Evolutionary conservation across 2,113 vertebrate genomes (phyloP), one percentile per base, ranked within the genome.

Genomic region (Sebastes schlegelii): DNA sequence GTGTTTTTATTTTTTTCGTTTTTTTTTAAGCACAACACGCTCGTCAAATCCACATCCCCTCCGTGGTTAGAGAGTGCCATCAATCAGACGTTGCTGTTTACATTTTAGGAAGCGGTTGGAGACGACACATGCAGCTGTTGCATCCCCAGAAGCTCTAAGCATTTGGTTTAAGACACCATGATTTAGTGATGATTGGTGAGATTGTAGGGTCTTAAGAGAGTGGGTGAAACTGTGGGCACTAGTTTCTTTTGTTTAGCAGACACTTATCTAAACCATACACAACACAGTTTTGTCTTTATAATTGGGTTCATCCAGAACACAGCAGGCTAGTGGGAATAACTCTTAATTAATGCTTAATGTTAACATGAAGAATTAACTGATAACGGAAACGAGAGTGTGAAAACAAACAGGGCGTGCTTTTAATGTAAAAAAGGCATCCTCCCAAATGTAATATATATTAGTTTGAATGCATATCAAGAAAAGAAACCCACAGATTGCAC

Each of bases 261-360:
- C 13, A 46, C 43, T 55, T 46, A 61, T 70, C 17, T 65, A 16
- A 55, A 62, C 40, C 11, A 57, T 5, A 8, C 16, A 34, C 55
- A 17, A 67, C 61, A 60, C 19, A 11, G 17, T 62, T 14, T n/a
- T 61, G 6, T 67, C 40, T 69, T 61, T 34, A 71, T 45, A 40
- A 65, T 62, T 74, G 48, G 55, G 63, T 74, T 66, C 48, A 48
- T 73, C 9, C 46, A 42, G 4, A 71, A 42, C 67, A 52, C n/a
- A 70, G 14, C 42, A 52, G 6, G 17, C 21, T 8, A 55, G 10
- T 62, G 45, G 21, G 40, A 80, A 64, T 75, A 52, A 64, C 17
- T 73, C 14, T 19, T 79, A 54, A 74, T 69, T 74, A 79, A 58
- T 34, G 14, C 26, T 77, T 63, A 12, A 68, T 69, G 54, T 34